phyloP scores from a whole-genome alignment of 2,888 invertebrate genomes.

The Drosophila subquinaria region DNA sequence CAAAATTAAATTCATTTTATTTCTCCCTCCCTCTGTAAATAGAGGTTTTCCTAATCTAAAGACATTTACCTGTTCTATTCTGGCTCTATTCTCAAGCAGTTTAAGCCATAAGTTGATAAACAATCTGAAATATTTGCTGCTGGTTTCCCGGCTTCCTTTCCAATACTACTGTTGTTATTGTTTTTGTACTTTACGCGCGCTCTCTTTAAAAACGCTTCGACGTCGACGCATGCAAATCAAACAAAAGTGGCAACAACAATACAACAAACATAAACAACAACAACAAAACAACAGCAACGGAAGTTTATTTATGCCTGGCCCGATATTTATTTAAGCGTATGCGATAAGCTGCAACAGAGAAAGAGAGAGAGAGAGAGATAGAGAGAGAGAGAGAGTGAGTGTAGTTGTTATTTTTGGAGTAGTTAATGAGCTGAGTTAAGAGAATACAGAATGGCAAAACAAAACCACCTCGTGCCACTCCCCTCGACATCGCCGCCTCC shows the following conservation, averaged over 20 bases:
- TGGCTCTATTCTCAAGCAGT: too few species aligned
- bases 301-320: conserved; percentile 78
- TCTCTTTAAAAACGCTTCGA: conserved; percentile 5
- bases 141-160: conserved; percentile 11
- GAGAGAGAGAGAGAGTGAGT: neutral
- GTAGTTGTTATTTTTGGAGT: neutral
- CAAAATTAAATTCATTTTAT: too few species aligned
- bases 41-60: too few species aligned
- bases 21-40: too few species aligned
- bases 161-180: neutral
- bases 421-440: conserved; percentile 34
- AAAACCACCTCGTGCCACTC: conserved; percentile 7
- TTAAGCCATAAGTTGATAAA: neutral
- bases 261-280: conserved; percentile 23
- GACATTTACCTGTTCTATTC: too few species aligned
- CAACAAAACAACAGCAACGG: conserved; percentile 60
- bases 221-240: conserved; percentile 57
- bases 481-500: neutral
- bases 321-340: conserved; percentile 72
- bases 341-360: conserved; percentile 66
- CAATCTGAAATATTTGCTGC: neutral
- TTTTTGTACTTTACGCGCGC: neutral
- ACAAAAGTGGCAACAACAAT: conserved; percentile 48
- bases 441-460: conserved; percentile 19
- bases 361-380: too few species aligned